These are phyloP conservation scores for Drosophila nr. medialis DNA, from an alignment of 2,888 invertebrate genomes.

Conservation along the genomic window DNA sequence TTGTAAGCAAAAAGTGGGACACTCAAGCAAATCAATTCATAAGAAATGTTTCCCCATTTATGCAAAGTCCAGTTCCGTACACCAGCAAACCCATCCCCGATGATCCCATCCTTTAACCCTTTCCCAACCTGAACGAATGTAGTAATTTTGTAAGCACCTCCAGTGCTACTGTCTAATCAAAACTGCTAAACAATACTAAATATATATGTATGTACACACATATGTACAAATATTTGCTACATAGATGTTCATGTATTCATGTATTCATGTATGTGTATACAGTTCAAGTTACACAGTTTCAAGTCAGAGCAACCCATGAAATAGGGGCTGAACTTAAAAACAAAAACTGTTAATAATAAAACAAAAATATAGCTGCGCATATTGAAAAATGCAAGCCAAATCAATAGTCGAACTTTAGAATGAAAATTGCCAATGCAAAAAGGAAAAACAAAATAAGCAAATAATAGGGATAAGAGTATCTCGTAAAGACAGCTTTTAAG, in stretches of 20 bases:
- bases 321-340: constrained; percentile 1
- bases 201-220: constrained; percentile 3
- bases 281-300: not conserved
- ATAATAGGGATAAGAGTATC: constrained; percentile 8
- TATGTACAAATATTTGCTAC: not conserved
- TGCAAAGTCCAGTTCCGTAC: constrained; percentile 26
- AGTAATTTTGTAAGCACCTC: not conserved
- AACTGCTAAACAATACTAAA: constrained; percentile 16
- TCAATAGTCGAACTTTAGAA: constrained; percentile 55
- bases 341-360: constrained; percentile 6
- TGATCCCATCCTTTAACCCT: not conserved
- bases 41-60: constrained; percentile 36
- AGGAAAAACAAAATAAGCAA: not conserved
- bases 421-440: constrained; percentile 31
- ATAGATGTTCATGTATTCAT: not conserved
- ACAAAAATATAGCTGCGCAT: constrained; percentile 34
- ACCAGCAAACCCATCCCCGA: not conserved
- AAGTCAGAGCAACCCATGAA: not conserved
- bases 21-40: constrained; percentile 43
- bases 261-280: not conserved
- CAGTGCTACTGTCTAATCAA: constrained; percentile 6
- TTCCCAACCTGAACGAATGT: not conserved
- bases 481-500: constrained; percentile 31
- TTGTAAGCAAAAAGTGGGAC: constrained; percentile 24
- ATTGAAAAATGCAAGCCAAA: constrained; percentile 44